Base-by-base conservation (phyloP, 2,113 vertebrate genomes). In the Arothron firmamentum region DNA sequence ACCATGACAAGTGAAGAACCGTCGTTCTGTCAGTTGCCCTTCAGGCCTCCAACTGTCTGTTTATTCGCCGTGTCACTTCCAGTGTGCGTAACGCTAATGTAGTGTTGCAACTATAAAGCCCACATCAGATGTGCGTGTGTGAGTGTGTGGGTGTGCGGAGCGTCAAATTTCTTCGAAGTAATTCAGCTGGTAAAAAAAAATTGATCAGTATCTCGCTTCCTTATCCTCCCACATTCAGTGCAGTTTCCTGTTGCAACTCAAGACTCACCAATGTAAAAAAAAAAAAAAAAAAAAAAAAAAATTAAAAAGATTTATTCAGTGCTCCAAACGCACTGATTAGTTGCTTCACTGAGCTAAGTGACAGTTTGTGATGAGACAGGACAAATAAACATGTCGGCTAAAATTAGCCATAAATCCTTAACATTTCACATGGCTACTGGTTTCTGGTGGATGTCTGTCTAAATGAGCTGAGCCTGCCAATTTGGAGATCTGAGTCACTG, bases 161-260 rank as follows among this genome's bases (percentile, higher is more conserved):
- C n/a, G 3, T 18, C 47, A 18, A 12, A 12, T 38, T 38, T 38
- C 34, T 12, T 17, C 17, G 43, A 15, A 45, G 43, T 16, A 17
- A 16, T 45, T 65, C 55, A 53, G 43, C 14, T 13, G 17, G 1
- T 41, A 3, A 38, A 23, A 60, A 54, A 0, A 9, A 61, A 3
- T 15, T 47, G 72, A 80, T 76, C 15, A 51, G 25, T 70, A 72
- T 86, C 73, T 77, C 21, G 84, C 77, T 84, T 86, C 81, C 79
- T 77, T 56, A 42, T 13, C 8, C 15, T 46, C 28, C 20, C 76
- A 21, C 60, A 15, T 11, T 51, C 47, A 64, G 9, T 7, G 4
- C 56, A 16, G 64, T 56, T 79, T 79, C 73, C 68, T 77, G 65
- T 79, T 68, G n/a, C 6, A 21, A 15, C 56, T 50, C 16, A 20